A percentile compares a stretch with the other conserved stretches of the same genome.
These are phyloP conservation scores for cattle (Bos taurus) DNA, from an alignment of 2,113 vertebrate species.

Conservation along the genomic window DNA sequence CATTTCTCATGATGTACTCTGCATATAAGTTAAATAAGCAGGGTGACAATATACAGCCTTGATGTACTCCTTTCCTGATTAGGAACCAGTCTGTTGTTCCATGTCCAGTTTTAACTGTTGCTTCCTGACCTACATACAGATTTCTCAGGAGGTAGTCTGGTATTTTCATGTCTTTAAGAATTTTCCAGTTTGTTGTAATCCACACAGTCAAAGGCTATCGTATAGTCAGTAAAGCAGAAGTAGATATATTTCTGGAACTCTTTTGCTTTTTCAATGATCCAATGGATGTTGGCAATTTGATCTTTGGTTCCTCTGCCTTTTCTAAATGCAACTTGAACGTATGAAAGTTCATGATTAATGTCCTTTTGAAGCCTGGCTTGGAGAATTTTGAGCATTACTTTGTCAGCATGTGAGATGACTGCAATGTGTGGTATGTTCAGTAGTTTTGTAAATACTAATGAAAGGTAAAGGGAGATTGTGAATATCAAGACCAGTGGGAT, in stretches of 20 bases:
- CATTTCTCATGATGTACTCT: not conserved
- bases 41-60: not conserved
- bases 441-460: not conserved
- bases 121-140: not conserved
- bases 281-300: not conserved
- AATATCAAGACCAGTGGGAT: rapidly evolving
- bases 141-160: not conserved
- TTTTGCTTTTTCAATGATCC: not conserved
- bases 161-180: not conserved
- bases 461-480: not conserved
- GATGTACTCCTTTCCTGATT: not conserved
- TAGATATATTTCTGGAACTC: not conserved
- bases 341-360: not conserved
- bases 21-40: not conserved
- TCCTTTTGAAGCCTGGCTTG: not conserved
- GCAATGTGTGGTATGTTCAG: not conserved
- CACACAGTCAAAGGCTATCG: not conserved
- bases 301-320: not conserved
- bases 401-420: not conserved
- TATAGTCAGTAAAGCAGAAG: not conserved
- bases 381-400: not conserved
- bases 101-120: not conserved
- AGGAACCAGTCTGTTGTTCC: not conserved
- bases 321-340: not conserved
- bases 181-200: not conserved